phyloP scores from a whole-genome alignment of 1,140 invertebrate species.

The Diachasmimorpha longicaudata region DNA sequence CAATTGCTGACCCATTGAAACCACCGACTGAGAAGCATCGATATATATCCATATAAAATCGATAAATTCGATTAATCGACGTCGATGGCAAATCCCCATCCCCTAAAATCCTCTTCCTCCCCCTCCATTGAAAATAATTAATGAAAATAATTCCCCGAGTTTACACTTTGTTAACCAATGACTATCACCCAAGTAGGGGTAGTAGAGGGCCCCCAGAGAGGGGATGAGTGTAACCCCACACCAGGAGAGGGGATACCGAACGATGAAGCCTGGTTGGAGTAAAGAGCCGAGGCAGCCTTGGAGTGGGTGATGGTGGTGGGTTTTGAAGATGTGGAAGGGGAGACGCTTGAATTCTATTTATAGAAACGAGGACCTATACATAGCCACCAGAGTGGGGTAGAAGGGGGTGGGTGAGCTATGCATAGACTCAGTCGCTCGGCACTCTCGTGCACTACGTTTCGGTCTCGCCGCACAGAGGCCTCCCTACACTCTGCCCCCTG shows the following conservation, averaged over 20 bases:
- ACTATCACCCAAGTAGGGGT: neutral
- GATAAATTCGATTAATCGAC: too few species aligned
- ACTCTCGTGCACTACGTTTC: constrained; percentile 1
- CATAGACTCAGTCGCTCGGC: constrained; percentile 42
- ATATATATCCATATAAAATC: too few species aligned
- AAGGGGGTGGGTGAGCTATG: constrained; percentile 47
- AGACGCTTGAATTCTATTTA: constrained; percentile 54
- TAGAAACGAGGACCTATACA: constrained; percentile 57
- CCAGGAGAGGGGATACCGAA: neutral
- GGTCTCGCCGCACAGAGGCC: neutral
- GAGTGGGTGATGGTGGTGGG: constrained; percentile 12
- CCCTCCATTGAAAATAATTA: neutral
- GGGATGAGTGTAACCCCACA: neutral
- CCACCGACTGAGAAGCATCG: too few species aligned
- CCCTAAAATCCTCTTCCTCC: too few species aligned
- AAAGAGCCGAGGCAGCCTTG: neutral
- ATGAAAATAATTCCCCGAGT: neutral
- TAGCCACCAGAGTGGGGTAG: constrained; percentile 34
- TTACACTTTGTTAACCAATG: constrained; percentile 6
- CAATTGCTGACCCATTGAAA: too few species aligned
- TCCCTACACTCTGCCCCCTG: neutral
- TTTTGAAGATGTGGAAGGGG: constrained; percentile 17
- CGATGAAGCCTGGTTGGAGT: neutral
- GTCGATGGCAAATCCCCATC: too few species aligned
- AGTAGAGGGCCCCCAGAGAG: neutral